These are phyloP conservation scores for Pseudorasbora parva DNA, from an alignment of 2,113 vertebrate genomes.

Conservation along the genomic window DNA sequence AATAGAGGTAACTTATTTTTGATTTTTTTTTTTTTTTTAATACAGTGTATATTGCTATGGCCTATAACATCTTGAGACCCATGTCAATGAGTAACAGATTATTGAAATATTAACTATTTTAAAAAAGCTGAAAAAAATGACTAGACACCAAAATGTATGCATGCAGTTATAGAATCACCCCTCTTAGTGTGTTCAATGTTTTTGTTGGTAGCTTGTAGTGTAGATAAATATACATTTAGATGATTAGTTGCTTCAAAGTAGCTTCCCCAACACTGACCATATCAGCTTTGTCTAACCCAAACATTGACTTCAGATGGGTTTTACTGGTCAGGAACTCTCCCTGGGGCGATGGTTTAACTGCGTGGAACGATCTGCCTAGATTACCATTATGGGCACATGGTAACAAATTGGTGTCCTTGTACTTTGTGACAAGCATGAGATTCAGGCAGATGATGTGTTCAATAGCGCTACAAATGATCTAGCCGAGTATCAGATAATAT, in stretches of 20 bases:
- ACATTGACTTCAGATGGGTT: neutral
- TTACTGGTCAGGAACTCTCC: constrained; percentile 2
- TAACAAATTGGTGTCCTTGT: constrained; percentile 43
- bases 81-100: too few relatives aligned
- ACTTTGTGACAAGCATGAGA: constrained; percentile 31
- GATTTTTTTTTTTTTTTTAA: too few relatives aligned
- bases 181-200: neutral
- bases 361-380: constrained; percentile 28
- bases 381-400: constrained; percentile 36
- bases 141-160: too few relatives aligned
- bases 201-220: neutral
- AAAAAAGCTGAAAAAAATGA: too few relatives aligned
- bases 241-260: neutral
- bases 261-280: neutral
- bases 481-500: constrained; percentile 36
- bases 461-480: constrained; percentile 30
- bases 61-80: too few relatives aligned
- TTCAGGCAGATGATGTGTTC: constrained; percentile 30
- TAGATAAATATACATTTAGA: neutral
- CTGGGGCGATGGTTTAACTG: neutral
- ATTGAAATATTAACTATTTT: too few relatives aligned
- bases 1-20: too few relatives aligned
- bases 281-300: neutral
- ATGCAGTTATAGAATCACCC: too few relatives aligned
- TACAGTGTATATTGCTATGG: too few relatives aligned